phyloP scores from a whole-genome alignment of 2,888 invertebrate species.

The Chrysodeixis includens region DNA sequence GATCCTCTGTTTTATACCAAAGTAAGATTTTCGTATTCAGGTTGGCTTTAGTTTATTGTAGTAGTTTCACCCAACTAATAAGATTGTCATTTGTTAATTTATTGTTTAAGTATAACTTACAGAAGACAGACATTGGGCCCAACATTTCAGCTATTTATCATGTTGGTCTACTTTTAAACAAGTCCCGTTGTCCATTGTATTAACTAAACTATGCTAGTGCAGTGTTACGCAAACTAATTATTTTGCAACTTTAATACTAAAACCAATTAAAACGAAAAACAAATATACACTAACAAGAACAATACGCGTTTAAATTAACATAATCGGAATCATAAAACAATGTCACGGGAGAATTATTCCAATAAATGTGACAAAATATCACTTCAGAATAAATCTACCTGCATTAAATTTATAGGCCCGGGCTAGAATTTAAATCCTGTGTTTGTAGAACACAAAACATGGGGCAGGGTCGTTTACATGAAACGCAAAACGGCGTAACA shows the following conservation, averaged over 20 bases:
- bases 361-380: conserved; percentile 81
- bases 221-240: conserved; percentile 21
- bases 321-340: conserved; percentile 61
- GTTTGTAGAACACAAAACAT: conserved; percentile 78
- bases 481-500: conserved; percentile 54
- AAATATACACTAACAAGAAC: conserved; percentile 43
- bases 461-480: conserved; percentile 67
- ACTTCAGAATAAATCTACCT: conserved; percentile 75
- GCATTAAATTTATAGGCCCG: conserved; percentile 80
- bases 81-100: neutral
- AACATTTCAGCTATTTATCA: neutral
- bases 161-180: conserved; percentile 5
- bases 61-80: neutral
- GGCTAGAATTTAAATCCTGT: conserved; percentile 80
- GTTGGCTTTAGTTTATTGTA: neutral
- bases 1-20: too few relatives aligned
- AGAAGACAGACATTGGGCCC: neutral
- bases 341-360: conserved; percentile 67
- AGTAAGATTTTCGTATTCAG: neutral
- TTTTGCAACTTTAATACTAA: conserved; percentile 28
- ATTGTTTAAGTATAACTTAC: neutral
- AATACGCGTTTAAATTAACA: conserved; percentile 50
- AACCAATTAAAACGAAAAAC: conserved; percentile 41
- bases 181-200: neutral
- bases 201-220: conserved; percentile 3